A percentile compares a stretch with the other conserved stretches of the same genome.
Conservation (phyloP, 1,140 invertebrate species). For the Drosophila neocordata region DNA sequence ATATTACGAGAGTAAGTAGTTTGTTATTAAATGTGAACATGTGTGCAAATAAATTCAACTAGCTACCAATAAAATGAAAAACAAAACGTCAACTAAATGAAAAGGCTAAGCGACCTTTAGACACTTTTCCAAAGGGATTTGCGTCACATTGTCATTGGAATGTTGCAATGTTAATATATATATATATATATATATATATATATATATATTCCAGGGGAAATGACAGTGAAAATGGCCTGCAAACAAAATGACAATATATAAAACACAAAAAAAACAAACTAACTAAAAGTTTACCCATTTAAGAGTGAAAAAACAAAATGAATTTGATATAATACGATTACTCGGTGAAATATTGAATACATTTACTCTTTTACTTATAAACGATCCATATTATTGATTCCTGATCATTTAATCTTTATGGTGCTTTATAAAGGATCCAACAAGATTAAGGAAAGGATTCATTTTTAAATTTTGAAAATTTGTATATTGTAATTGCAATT, state of each 20-base stretch:
- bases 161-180: neutral
- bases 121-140: slow-evolving; percentile 22
- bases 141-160: neutral
- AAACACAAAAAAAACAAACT: too few relatives aligned
- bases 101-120: slow-evolving; percentile 18
- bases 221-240: slow-evolving; percentile 29
- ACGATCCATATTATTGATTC: too few relatives aligned
- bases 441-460: too few relatives aligned
- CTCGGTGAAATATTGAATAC: too few relatives aligned
- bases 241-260: slow-evolving; percentile 17
- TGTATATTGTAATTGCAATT: too few relatives aligned
- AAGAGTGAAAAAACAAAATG: neutral
- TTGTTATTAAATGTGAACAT: slow-evolving; percentile 66
- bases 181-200: too few relatives aligned
- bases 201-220: too few relatives aligned
- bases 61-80: slow-evolving; percentile 44
- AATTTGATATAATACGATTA: neutral
- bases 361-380: too few relatives aligned
- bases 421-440: too few relatives aligned
- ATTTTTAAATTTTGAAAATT: too few relatives aligned
- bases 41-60: slow-evolving; percentile 77
- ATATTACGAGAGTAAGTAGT: slow-evolving; percentile 46
- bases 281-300: neutral
- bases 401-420: too few relatives aligned
- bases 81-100: slow-evolving; percentile 32